phyloP scores from a whole-genome alignment of 37 sponge, comb jelly and placozoan species.

The Petrosia ficiformis region DNA sequence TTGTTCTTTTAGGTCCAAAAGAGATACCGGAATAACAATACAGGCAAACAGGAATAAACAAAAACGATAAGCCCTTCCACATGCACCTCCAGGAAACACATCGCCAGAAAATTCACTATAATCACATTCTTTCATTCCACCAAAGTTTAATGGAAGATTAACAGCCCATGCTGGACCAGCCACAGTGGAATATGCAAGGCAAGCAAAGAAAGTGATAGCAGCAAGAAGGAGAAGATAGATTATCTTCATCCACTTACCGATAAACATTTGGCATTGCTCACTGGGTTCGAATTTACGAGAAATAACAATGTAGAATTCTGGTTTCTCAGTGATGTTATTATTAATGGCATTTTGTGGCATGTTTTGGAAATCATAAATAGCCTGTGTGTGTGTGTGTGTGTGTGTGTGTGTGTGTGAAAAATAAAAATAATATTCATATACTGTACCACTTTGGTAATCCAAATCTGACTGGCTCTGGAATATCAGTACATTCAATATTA shows the following conservation, averaged over 20 bases:
- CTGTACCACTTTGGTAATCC: neutral
- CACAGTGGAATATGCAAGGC: conserved; percentile 70
- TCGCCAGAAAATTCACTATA: conserved; percentile 52
- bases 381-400: neutral
- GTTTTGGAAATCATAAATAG: neutral
- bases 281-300: conserved; percentile 73
- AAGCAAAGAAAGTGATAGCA: conserved; percentile 54
- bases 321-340: no score
- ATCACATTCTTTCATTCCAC: conserved; percentile 46
- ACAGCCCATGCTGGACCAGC: conserved; percentile 87
- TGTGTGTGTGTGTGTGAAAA: no score
- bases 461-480: no score
- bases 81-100: conserved; percentile 42
- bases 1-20: conserved; percentile 82
- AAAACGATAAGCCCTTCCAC: conserved; percentile 63
- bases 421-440: neutral
- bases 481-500: no score
- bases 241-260: conserved; percentile 46
- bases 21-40: conserved; percentile 61
- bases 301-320: conserved; percentile 42
- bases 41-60: conserved; percentile 75
- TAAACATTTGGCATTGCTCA: conserved; percentile 72
- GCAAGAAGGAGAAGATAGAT: conserved; percentile 63
- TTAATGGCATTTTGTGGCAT: neutral
- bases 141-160: conserved; percentile 74